A percentile compares a stretch with the other conserved stretches of the same genome.
Evolutionary conservation across 2,797 vertebrate genomes (phyloP).

Genomic region (Sebastes oblongus): DNA sequence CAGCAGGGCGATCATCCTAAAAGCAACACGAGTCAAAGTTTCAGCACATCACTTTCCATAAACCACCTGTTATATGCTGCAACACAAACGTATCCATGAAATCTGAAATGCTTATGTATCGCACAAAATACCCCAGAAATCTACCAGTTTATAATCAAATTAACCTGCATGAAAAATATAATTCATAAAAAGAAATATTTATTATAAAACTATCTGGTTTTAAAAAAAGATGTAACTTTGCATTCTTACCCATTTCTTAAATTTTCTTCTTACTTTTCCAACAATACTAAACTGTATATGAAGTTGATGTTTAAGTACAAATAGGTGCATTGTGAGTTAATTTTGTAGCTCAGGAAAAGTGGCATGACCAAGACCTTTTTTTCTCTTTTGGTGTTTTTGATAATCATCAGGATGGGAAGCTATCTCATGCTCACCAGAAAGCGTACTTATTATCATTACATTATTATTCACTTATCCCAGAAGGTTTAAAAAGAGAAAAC

Average conservation of each 20-base stretch:
- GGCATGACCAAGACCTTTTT: background rate
- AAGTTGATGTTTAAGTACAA: background rate
- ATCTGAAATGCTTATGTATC: background rate
- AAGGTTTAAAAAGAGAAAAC: background rate
- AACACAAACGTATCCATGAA: background rate
- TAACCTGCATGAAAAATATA: background rate
- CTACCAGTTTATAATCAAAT: background rate
- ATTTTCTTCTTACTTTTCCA: background rate
- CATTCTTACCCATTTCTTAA: background rate
- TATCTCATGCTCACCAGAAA: background rate
- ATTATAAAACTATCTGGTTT: background rate
- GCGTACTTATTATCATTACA: background rate
- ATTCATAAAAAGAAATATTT: background rate
- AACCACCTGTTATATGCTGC: background rate
- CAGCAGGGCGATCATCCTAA: slow-evolving; percentile 79
- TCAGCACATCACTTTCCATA: background rate
- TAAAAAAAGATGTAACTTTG: background rate
- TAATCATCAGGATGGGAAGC: background rate
- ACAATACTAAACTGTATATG: background rate
- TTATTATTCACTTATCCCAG: background rate
- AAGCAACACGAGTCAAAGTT: background rate
- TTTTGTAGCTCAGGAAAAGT: background rate
- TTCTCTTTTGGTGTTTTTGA: background rate
- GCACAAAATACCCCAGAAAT: background rate
- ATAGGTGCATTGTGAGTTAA: background rate